Evolutionary conservation across 2,113 vertebrate species (phyloP), one percentile per base, ranked within the genome.

Genomic region (Eublepharis macularius): DNA sequence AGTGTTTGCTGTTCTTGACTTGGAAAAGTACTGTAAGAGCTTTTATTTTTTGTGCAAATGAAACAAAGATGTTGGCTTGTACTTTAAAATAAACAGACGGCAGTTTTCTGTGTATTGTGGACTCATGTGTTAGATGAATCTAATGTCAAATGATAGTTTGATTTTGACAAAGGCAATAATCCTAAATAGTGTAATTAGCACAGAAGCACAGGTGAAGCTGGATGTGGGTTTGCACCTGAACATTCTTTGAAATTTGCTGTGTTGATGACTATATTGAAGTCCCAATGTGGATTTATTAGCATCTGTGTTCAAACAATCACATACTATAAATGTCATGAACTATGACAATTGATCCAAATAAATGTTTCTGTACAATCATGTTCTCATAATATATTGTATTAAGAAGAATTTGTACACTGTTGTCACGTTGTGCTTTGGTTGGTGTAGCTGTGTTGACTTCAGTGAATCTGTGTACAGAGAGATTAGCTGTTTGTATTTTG

Each of bases 311-410:
- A 77, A 68, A 51, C 14, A 49, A n/a, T 17, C 4, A 54, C 16
- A 32, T 14, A 0, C 70, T 77, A 75, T 3, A 34, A 41, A 39
- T 36, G 2, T 32, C 36, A 0, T 1, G 49, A 36, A 32, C 45
- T 32, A 1, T 75, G 45, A 36, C 2, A 83, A 26, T 1, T 69
- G 65, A 19, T 32, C 47, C 51, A 45, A 41, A 13, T 0, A 24
- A 47, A 9, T n/a, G 0, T 4, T 81, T 45, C 39, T 0, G 16
- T n/a, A 2, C 21, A 21, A 34, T 11, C 14, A 26, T 51, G 8
- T 29, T 3, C 4, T 79, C 80, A 2, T 9, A 1, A 0, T 1
- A 1, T 0, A 6, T 26, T 63, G 1, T 34, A 11, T 14, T 32
- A 16, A 72, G 70, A 78, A n/a, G 19, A 80, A 65, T 68, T n/a